Evolutionary conservation across 64 coral and sea anemone genomes (phyloP).

Genomic region (Stichodactyla mertensii): DNA sequence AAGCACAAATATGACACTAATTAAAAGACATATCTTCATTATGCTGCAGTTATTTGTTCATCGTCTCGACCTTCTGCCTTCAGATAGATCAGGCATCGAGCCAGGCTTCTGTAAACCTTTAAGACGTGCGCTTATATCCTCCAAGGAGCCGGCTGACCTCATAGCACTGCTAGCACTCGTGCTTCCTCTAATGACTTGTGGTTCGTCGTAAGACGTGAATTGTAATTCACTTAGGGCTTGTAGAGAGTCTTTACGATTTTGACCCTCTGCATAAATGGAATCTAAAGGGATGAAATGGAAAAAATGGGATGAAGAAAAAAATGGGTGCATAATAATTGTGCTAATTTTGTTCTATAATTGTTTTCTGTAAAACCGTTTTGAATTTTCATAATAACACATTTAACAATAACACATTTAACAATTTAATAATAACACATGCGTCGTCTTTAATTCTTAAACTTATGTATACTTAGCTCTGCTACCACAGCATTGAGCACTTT

Average conservation of each 20-base stretch:
- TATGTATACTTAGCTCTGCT: no score
- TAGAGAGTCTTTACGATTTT: background rate
- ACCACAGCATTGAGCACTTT: no score
- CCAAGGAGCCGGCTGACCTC: conserved; percentile 30
- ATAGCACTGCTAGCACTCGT: background rate
- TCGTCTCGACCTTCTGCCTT: conserved; percentile 12
- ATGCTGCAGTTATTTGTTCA: background rate
- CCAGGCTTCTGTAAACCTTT: conserved; percentile 24
- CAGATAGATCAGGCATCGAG: conserved; percentile 38
- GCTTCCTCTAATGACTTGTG: background rate
- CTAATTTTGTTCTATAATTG: no score
- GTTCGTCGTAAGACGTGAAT: background rate
- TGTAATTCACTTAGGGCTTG: background rate
- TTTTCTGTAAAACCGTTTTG: no score
- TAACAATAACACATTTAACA: no score
- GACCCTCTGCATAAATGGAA: conserved; percentile 4
- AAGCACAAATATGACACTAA: background rate
- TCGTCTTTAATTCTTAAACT: no score
- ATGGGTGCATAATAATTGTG: background rate
- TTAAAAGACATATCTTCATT: background rate
- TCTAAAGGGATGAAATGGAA: background rate
- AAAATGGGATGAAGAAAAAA: background rate
- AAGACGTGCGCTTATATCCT: background rate
- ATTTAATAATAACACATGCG: no score
- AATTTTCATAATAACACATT: no score